Conservation (phyloP, 2,797 vertebrate species). For the Helicolenus hilgendorfi region DNA sequence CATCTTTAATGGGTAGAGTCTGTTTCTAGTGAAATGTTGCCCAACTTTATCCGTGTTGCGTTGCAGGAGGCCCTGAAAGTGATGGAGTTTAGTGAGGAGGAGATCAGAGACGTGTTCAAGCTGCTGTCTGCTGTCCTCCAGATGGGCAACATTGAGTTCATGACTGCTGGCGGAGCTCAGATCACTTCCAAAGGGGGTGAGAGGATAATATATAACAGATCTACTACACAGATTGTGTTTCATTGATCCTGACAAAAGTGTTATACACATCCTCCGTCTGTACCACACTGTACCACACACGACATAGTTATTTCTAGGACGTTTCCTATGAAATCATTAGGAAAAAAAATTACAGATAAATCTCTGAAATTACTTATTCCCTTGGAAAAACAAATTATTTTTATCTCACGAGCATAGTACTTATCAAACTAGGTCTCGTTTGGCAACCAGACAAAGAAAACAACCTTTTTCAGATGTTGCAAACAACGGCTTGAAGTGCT, state of each 20-base stretch:
- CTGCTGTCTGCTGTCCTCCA: conserved; percentile 94
- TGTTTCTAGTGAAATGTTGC: neutral
- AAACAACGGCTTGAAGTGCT: neutral
- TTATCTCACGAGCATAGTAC: neutral
- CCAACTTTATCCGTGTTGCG: neutral
- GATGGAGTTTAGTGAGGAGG: conserved; percentile 94
- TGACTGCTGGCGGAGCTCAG: conserved; percentile 96
- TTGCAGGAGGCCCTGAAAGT: conserved; percentile 93
- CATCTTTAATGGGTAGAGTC: neutral
- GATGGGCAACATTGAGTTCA: conserved; percentile 95
- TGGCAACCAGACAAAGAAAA: neutral
- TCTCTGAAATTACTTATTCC: neutral
- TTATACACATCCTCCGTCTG: neutral
- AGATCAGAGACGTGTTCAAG: conserved; percentile 94
- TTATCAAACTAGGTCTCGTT: neutral
- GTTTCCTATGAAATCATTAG: neutral
- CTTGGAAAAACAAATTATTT: neutral
- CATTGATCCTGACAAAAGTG: neutral
- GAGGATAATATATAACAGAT: neutral
- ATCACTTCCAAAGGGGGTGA: conserved; percentile 94
- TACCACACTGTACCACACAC: neutral
- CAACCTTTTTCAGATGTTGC: too few relatives aligned
- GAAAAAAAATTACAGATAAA: neutral
- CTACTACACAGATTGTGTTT: neutral
- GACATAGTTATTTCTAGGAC: neutral